Conservation (phyloP, 1,140 invertebrate genomes). For the Cataglyphis hispanica region DNA sequence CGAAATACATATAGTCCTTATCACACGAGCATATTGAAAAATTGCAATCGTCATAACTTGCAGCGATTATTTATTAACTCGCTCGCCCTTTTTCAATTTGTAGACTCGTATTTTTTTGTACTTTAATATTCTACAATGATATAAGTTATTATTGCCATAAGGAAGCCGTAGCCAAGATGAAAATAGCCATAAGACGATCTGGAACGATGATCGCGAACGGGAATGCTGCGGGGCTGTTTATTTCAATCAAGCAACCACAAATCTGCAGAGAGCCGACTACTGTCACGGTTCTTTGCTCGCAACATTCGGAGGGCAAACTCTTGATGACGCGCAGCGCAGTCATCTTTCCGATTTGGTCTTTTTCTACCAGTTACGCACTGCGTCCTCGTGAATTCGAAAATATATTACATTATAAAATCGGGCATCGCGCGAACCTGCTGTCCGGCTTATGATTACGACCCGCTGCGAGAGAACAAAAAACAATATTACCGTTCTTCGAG, state of each 20-base stretch:
- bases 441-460: slow-evolving; percentile 15
- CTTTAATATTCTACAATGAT: slow-evolving; percentile 34
- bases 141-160: slow-evolving; percentile 65
- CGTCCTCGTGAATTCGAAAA: slow-evolving; percentile 58
- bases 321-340: slow-evolving; percentile 3
- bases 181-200: slow-evolving; percentile 44
- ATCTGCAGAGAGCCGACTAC: slow-evolving; percentile 74
- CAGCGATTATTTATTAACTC: slow-evolving; percentile 44
- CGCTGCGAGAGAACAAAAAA: slow-evolving; percentile 26
- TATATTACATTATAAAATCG: slow-evolving; percentile 65
- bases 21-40: background rate
- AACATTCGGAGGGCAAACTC: slow-evolving; percentile 47
- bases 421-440: background rate
- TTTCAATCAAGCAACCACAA: slow-evolving; percentile 80
- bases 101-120: slow-evolving; percentile 47
- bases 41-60: background rate
- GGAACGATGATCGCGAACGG: slow-evolving; percentile 52
- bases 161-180: slow-evolving; percentile 54
- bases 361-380: background rate
- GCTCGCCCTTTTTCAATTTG: slow-evolving; percentile 18
- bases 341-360: background rate
- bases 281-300: slow-evolving; percentile 57
- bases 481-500: background rate
- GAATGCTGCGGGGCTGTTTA: slow-evolving; percentile 72
- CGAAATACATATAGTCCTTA: background rate